Conservation (phyloP, 2,113 vertebrate species). For the Orientallactaga bullata region DNA sequence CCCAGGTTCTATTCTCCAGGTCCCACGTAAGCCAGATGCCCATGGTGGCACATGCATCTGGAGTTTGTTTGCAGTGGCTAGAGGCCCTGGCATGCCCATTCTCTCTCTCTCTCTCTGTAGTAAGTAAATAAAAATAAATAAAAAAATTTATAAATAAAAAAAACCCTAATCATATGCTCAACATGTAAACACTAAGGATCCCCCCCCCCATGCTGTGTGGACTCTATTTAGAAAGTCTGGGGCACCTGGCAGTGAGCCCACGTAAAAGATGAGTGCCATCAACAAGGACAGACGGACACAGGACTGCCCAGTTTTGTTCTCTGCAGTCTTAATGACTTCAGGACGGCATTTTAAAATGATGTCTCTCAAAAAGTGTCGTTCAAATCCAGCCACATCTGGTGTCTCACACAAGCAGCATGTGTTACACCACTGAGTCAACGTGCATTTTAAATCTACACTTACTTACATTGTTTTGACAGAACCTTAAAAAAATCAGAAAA, state of each 20-base stretch:
- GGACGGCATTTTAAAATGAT: background rate
- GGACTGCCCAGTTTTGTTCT: background rate
- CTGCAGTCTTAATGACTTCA: conserved; percentile 30
- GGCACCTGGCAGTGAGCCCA: background rate
- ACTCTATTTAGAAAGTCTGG: background rate
- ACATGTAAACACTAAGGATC: background rate
- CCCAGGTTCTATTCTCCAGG: no score
- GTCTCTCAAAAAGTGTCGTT: background rate
- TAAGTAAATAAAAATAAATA: no score
- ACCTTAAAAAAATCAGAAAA: background rate
- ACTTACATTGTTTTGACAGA: background rate
- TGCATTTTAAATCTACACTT: background rate
- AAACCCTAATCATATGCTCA: no score
- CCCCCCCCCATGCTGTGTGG: background rate
- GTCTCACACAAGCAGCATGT: background rate
- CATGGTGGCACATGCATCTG: no score
- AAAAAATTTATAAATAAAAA: no score
- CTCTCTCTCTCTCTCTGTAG: no score
- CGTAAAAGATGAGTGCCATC: background rate
- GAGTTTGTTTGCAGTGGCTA: no score
- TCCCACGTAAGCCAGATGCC: no score
- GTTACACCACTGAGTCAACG: no score
- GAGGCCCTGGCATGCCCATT: no score
- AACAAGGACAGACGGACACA: background rate
- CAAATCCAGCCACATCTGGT: background rate